These are phyloP conservation scores for Nicator chloris DNA, from an alignment of 2,113 vertebrate species.

Conservation along the genomic window DNA sequence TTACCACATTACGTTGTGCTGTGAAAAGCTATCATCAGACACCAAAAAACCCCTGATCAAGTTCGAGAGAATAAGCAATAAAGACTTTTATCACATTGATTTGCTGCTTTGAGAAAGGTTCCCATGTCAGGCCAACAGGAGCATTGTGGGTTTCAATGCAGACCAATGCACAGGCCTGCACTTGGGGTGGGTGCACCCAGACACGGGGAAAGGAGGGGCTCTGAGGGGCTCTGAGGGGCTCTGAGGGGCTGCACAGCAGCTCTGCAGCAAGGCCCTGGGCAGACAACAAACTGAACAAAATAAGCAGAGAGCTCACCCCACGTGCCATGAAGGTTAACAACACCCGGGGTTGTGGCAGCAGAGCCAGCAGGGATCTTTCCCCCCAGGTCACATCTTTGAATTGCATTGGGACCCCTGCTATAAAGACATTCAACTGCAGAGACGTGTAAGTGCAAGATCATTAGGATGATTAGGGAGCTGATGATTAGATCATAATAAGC, in stretches of 20 bases:
- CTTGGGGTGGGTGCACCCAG: not conserved
- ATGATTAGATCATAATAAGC: not conserved
- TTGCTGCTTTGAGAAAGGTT: not conserved
- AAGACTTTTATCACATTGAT: not conserved
- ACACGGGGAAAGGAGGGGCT: not conserved
- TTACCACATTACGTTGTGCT: not conserved
- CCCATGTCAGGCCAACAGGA: not conserved
- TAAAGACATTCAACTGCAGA: not conserved
- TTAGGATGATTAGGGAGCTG: not conserved
- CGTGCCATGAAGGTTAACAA: not conserved
- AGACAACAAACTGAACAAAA: not conserved
- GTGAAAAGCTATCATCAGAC: not conserved
- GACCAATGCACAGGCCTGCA: not conserved
- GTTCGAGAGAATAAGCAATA: not conserved
- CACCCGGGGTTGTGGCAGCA: accelerated
- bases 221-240: not conserved
- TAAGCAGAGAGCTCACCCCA: not conserved
- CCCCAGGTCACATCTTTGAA: not conserved
- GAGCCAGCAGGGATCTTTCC: not conserved
- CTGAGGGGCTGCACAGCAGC: not conserved
- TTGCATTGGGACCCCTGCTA: not conserved
- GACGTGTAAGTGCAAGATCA: not conserved
- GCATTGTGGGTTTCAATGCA: not conserved
- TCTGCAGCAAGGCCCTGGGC: not conserved
- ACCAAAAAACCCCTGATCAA: accelerated